Percentiles rank a stretch among this genome's conserved stretches.
Conservation (phyloP, 2,113 vertebrate genomes). For the Pomatostomus ruficeps region DNA sequence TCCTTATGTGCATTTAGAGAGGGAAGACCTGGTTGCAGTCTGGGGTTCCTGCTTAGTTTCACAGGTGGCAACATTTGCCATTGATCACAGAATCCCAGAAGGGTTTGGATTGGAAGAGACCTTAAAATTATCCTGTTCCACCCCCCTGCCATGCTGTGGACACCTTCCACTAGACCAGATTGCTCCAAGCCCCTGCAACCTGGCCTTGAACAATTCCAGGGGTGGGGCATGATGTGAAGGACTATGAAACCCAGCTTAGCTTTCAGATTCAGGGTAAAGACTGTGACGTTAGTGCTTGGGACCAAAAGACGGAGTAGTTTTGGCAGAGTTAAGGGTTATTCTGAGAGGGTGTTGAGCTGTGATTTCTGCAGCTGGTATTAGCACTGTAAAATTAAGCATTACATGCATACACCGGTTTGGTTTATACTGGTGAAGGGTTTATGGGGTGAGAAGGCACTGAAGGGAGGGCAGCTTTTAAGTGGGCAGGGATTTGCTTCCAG, state of each 20-base stretch:
- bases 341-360: background rate
- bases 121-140: background rate
- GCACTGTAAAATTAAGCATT: background rate
- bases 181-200: background rate
- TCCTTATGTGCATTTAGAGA: background rate
- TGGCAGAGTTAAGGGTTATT: background rate
- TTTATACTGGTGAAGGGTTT: background rate
- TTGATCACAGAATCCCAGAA: background rate
- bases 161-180: background rate
- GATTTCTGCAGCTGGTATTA: background rate
- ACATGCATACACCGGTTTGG: background rate
- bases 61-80: background rate
- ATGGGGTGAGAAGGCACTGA: background rate
- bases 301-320: background rate
- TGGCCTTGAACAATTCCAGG: background rate
- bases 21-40: background rate
- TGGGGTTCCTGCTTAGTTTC: background rate
- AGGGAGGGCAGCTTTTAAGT: background rate
- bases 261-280: background rate
- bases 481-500: background rate
- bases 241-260: background rate
- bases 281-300: background rate
- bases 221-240: background rate
- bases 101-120: background rate
- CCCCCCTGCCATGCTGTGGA: background rate